Percentiles rank a stretch among this genome's conserved stretches.
phyloP scores from a whole-genome alignment of 1,140 invertebrate species.

The Tetragnatha versicolor region DNA sequence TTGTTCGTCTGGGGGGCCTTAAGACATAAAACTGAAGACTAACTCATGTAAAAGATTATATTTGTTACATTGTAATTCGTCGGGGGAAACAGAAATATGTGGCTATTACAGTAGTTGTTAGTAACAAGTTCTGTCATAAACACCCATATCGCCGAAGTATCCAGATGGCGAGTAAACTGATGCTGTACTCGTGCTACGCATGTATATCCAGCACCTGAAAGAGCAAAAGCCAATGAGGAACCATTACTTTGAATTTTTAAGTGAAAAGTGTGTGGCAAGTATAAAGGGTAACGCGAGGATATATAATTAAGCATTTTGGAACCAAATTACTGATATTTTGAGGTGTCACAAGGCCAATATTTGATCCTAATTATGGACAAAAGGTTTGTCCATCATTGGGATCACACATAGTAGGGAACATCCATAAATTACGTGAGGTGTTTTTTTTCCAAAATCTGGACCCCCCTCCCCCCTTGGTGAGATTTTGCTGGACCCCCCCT shows the following conservation, averaged over 20 bases:
- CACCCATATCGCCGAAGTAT: constrained; percentile 1
- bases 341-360: neutral
- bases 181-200: constrained; percentile 32
- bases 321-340: neutral
- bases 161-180: constrained; percentile 14
- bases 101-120: no score
- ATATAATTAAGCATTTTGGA: neutral
- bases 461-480: no score
- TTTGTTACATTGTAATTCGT: no score
- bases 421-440: no score
- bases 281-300: neutral
- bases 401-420: neutral
- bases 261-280: neutral
- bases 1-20: no score
- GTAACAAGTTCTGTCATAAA: constrained; percentile 41
- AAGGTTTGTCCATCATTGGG: neutral
- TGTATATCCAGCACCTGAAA: constrained; percentile 35
- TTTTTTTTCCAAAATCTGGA: no score
- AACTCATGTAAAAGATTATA: no score
- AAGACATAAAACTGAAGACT: no score
- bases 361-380: neutral
- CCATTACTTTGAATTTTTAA: neutral
- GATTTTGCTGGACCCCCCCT: no score
- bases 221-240: no score
- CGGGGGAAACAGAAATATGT: no score